Conservation (phyloP, 2,113 vertebrate species). For the Dinomys branickii region DNA sequence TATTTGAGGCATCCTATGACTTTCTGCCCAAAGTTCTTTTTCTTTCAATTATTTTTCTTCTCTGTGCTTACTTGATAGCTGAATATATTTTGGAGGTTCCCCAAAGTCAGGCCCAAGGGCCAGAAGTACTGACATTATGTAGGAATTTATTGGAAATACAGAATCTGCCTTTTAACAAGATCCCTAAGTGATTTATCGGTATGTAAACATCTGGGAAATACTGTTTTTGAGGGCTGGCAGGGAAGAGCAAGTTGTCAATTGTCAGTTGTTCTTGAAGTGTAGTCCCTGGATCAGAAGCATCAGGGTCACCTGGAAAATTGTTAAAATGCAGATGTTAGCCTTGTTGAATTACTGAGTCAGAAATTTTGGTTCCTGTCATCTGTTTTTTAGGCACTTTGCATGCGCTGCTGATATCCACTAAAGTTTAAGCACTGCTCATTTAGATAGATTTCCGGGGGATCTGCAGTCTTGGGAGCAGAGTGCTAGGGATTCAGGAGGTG, state of each 20-base stretch:
- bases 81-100: background rate
- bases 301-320: background rate
- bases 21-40: background rate
- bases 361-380: background rate
- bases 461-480: background rate
- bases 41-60: background rate
- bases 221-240: background rate
- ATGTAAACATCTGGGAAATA: background rate
- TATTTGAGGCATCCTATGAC: background rate
- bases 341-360: background rate
- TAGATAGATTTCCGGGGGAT: background rate
- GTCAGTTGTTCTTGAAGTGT: background rate
- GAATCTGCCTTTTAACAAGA: background rate
- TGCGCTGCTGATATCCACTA: background rate
- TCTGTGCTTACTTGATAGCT: no score
- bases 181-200: background rate
- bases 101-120: background rate
- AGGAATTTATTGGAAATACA: background rate
- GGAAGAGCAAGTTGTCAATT: background rate
- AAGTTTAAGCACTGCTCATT: background rate
- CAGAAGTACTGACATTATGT: background rate
- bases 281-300: background rate
- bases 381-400: background rate
- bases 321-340: background rate
- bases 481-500: background rate